Base-by-base conservation (phyloP, 2,888 invertebrate genomes). In the Allolobophora icterica region DNA sequence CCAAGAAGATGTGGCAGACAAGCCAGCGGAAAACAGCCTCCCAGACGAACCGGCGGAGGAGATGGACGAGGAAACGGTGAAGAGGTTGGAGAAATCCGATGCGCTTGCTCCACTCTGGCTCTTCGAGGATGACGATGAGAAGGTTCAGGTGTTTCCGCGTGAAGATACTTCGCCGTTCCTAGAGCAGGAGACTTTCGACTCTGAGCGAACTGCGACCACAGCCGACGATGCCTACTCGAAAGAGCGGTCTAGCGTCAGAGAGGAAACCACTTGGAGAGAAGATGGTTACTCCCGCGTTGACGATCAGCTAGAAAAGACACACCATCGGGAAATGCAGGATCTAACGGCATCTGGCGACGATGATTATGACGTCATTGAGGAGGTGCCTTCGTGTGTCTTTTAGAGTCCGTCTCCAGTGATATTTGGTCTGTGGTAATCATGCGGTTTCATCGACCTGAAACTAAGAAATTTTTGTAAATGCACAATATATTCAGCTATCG, bases 31-130 rank as follows among this genome's bases (percentile, higher is more conserved):
- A 17, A 38, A 42, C 35, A 38, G 35, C 19, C 35, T 24, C 1
- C 35, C 33, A 24, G 89, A 42, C 21, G 89, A 89, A 52, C 45
- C 33, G 40, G 89, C 33, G 89, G 89, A 40, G 1, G 52, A 89
- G 40, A 24, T 35, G 89, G 89, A 89, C 33, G 89, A 89, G 45
- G 89, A 42, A 34, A 52, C 33, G 45, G n/a, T 35, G 89, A 38
- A 42, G 30, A 8, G 35, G 89, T 24, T 35, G 89, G 89, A 89
- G 89, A 35, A 89, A 0, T 4, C 19, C n/a, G 42, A 1, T n/a
- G 0, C 40, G 21, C 0, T n/a, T 17, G 6, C 42, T 21, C 45
- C 42, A 38, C 33, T 34, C 33, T 34, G 15, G 30, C 19, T 24
- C 21, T 42, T n/a, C n/a, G 42, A 40, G 6, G 89, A 30, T 21